Evolutionary conservation across 2,797 vertebrate genomes (phyloP), one percentile per base, ranked within the genome.

Genomic region (Helarctos malayanus): DNA sequence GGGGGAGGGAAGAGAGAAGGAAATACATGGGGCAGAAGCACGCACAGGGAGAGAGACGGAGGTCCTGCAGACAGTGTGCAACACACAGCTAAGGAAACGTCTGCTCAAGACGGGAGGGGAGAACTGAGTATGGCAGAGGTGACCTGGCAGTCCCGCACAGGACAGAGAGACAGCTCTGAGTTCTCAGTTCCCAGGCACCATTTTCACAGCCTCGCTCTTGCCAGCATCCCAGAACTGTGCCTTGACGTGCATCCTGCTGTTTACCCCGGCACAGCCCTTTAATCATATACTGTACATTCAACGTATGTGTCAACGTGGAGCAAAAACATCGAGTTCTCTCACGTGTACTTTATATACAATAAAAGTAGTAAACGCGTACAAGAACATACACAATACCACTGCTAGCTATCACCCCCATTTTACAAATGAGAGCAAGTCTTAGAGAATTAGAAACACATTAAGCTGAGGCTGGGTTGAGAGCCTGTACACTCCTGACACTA

Each of bases 401-500:
- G 41, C 41, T 41, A 25, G 78, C 65, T 45, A 32, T 29, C 23
- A 68, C 2, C 19, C 27, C 32, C 35, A 23, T 45, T 94, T 86
- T 61, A 78, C 75, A 32, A 90, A 87, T 8, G 54, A 90, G 45
- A 93, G n/a, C 35, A 75, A 59, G 11, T 3, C 91, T 78, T 32
- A 68, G 11, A 96, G 75, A 92, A 75, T 25, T 21, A 80, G 32
- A 19, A 68, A 80, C 83, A 78, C 45, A 79, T 45, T 27, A 68
- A 92, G 69, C n/a, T 21, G 59, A 80, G 27, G 4, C 41, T 23
- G 54, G 27, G 16, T 1, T 65, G 19, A 69, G 63, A 73, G 18
- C 91, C 52, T 86, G 14, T 13, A 87, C 3, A 54, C 29, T 49
- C 49, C 29, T 49, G 63, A 65, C 21, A 84, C 41, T 61, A 68